phyloP scores from a whole-genome alignment of 2,888 invertebrate genomes.

The Seira ritae region DNA sequence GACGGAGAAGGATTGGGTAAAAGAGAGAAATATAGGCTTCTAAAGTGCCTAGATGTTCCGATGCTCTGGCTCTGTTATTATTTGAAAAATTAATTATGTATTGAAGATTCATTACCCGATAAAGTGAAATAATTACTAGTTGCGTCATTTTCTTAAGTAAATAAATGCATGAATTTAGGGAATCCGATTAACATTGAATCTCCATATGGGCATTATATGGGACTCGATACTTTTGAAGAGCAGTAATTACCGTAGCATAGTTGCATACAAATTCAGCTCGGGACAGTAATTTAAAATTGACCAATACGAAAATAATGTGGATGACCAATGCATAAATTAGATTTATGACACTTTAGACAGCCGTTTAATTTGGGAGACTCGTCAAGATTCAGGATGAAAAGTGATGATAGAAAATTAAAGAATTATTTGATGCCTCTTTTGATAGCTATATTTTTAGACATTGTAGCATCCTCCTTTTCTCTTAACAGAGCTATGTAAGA shows the following conservation, averaged over 20 bases:
- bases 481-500: neutral
- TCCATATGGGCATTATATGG: neutral
- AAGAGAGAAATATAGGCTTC: no score
- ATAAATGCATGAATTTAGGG: neutral
- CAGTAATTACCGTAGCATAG: neutral
- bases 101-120: constrained; percentile 32
- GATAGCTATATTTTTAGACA: neutral
- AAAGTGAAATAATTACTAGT: constrained; percentile 13
- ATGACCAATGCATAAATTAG: neutral
- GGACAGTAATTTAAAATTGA: neutral
- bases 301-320: neutral
- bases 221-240: neutral
- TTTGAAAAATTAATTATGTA: constrained; percentile 11
- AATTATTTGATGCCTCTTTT: no score
- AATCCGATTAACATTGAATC: neutral
- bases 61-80: neutral
- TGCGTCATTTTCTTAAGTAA: neutral
- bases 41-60: neutral
- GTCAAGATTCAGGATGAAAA: neutral
- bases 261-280: neutral
- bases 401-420: neutral
- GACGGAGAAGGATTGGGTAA: no score
- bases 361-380: neutral
- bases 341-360: neutral
- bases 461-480: neutral